Conservation (phyloP, 2,797 vertebrate species). For the Anomalospiza imberbis region DNA sequence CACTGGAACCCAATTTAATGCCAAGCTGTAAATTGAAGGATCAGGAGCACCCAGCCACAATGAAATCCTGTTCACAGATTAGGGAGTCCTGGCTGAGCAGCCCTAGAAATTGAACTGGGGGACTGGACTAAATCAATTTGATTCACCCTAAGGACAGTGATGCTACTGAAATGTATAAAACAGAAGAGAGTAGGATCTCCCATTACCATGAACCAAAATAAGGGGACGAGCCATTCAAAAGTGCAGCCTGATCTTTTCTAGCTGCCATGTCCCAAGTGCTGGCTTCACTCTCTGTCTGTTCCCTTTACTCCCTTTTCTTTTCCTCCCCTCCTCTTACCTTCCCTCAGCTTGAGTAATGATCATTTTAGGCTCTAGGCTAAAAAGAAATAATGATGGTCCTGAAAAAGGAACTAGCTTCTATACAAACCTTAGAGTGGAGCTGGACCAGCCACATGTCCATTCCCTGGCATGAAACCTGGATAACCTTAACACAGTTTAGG, state of each 20-base stretch:
- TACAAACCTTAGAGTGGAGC: not conserved
- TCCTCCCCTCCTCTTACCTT: not conserved
- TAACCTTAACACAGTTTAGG: not conserved
- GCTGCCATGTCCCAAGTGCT: not conserved
- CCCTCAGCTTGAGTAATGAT: not conserved
- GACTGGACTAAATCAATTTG: constrained; percentile 55
- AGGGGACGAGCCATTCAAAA: constrained; percentile 1
- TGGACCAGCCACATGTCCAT: not conserved
- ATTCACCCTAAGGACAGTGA: constrained; percentile 42
- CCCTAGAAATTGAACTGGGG: constrained; percentile 44
- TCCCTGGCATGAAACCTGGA: not conserved
- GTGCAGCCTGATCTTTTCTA: constrained; percentile 25
- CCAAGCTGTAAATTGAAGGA: constrained; percentile 53
- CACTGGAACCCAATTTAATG: constrained; percentile 62
- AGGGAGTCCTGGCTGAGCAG: constrained; percentile 26
- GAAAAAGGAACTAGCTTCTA: not conserved
- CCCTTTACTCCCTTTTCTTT: not conserved
- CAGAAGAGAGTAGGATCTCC: not conserved
- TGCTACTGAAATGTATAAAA: constrained; percentile 20
- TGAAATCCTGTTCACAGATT: constrained; percentile 60
- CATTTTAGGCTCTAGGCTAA: not conserved
- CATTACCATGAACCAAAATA: not conserved
- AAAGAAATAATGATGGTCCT: not conserved
- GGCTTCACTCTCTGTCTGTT: not conserved
- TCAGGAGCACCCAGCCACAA: constrained; percentile 38